Evolutionary conservation across 2,797 vertebrate species (phyloP), one percentile per base, ranked within the genome.

Genomic region (Cossypha caffra): DNA sequence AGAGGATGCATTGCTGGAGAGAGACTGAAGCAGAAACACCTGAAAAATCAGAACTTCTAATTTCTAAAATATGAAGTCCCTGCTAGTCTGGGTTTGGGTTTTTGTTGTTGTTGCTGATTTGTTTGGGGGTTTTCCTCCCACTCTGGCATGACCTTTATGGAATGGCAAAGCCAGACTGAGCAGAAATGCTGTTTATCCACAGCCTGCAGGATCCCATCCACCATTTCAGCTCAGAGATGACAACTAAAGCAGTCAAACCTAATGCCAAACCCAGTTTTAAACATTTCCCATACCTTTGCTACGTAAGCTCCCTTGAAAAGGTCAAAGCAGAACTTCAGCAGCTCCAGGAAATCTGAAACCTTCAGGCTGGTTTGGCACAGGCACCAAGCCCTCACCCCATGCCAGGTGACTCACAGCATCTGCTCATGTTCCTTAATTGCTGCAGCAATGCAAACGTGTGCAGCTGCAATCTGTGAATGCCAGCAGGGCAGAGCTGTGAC

Each of bases 301-400:
- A 9, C 1, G 0, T 9, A 86, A 88, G 50, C 66, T 66, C 37
- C 74, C 72, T 58, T 77, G 67, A 74, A 96, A 95, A 96, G 88
- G 91, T 92, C 83, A 93, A 38, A 92, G 58, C 6, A 2, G 61
- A 87, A 89, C 76, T 43, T 62, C 40, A 50, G 77, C 28, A 79
- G 19, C 25, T 73, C 37, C 14, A 14, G 68, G 79, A 67, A 38
- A 28, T 0, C 3, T 3, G 7, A 16, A 59, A 37, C 6, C n/a
- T 9, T 6, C 18, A 5, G 0, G 7, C 21, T 13, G 40, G 24
- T 26, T 54, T 88, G 82, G 68, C 58, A 4, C 51, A 72, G 61
- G 4, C 11, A 8, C 1, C 9, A 12, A 42, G 29, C 11, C 1
- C 71, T 0, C 21, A 7, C 28, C 6, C 11, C 4, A 5, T n/a